These are phyloP conservation scores for Trissolcus basalis DNA, from an alignment of 1,140 invertebrate genomes.

Conservation along the genomic window DNA sequence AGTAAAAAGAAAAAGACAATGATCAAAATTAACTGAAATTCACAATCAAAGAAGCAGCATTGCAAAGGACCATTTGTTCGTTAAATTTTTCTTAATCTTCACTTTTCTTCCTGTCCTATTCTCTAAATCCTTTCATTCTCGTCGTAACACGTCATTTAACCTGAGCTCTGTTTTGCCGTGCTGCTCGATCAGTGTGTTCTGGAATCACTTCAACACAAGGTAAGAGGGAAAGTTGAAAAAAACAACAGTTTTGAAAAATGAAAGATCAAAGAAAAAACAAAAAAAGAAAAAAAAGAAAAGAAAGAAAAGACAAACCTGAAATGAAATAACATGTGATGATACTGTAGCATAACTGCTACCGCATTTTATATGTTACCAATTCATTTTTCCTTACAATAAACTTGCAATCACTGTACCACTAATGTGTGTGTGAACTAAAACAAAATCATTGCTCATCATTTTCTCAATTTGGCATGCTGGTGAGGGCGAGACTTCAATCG, in stretches of 20 bases:
- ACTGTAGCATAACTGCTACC: constrained; percentile 48
- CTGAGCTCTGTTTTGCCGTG: constrained; percentile 79
- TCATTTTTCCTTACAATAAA: constrained; percentile 43
- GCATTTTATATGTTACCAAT: constrained; percentile 58
- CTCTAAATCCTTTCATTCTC: constrained; percentile 64
- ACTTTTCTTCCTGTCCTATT: constrained; percentile 66
- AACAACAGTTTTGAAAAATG: constrained; percentile 43
- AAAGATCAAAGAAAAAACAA: constrained; percentile 8
- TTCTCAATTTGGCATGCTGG: constrained; percentile 32
- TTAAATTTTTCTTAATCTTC: constrained; percentile 33
- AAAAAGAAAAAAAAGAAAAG: constrained; percentile 28
- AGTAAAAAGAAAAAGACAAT: constrained; percentile 7
- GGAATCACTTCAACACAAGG: constrained; percentile 98
- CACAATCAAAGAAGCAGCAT: constrained; percentile 11
- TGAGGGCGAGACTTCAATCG: constrained; percentile 53
- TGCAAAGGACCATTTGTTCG: constrained; percentile 42
- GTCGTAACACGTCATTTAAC: constrained; percentile 74
- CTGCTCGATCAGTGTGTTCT: constrained; percentile 93
- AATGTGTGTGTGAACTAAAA: constrained; percentile 58
- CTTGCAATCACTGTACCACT: constrained; percentile 15
- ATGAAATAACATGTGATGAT: constrained; percentile 46
- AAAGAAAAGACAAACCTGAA: too few relatives aligned
- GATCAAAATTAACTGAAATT: neutral
- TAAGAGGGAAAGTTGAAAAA: constrained; percentile 80
- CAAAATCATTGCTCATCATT: constrained; percentile 54